phyloP scores from a whole-genome alignment of 2,113 vertebrate genomes.

The Caranx melampygus region DNA sequence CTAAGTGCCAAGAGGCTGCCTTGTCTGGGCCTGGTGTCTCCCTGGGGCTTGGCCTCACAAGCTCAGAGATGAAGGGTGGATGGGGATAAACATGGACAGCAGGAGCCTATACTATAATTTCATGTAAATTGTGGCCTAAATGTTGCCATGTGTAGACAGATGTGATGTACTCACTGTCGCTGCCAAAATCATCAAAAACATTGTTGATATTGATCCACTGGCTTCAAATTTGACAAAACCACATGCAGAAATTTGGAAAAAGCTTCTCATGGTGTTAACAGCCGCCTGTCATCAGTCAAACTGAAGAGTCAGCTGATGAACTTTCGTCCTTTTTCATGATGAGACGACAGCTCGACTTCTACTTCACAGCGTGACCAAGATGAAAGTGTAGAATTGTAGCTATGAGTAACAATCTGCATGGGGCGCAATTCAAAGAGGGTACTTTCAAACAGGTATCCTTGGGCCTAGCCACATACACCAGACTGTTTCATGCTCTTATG shows the following conservation, averaged over 20 bases:
- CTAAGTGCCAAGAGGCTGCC: constrained; percentile 53
- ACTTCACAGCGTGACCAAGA: neutral
- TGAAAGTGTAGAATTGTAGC: neutral
- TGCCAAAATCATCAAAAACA: constrained; percentile 28
- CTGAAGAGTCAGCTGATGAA: constrained; percentile 21
- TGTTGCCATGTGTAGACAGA: constrained; percentile 33
- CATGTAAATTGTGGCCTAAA: constrained; percentile 41
- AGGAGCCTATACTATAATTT: constrained; percentile 42
- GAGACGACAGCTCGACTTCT: constrained; percentile 8
- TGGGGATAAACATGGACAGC: constrained; percentile 33
- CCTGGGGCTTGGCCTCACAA: constrained; percentile 30
- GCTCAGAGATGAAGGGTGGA: constrained; percentile 26
- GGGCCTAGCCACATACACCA: neutral
- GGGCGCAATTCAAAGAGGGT: too few species aligned
- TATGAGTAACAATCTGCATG: neutral
- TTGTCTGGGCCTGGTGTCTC: constrained; percentile 40
- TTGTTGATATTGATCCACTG: constrained; percentile 30
- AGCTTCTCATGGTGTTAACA: constrained; percentile 30
- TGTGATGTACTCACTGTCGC: constrained; percentile 22
- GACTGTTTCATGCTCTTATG: too few species aligned
- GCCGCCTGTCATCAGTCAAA: constrained; percentile 36
- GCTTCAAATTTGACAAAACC: constrained; percentile 31
- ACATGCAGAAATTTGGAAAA: constrained; percentile 44
- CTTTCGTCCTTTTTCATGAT: constrained; percentile 5
- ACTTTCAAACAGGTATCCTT: neutral